Base-by-base conservation (phyloP, 2,113 vertebrate genomes). In the Rutilus rutilus region DNA sequence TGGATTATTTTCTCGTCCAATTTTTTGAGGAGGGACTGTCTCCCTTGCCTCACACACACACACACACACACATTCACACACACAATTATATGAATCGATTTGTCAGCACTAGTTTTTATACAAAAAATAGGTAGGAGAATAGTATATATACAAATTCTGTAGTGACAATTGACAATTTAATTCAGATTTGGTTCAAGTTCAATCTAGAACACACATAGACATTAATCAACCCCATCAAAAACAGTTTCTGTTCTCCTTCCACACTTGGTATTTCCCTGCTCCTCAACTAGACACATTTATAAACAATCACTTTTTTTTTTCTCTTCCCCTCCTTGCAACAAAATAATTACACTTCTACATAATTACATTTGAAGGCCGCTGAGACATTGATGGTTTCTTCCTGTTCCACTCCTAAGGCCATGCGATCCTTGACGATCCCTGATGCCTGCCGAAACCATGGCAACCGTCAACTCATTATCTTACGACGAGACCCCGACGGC, bases 381-480 rank as follows among this genome's bases (percentile, higher is more conserved):
- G 81, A 73, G 81, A 83, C 14, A 14, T 36, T 73, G 50, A 59
- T 73, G 50, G 19, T 36, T 83, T 57, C 47, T 71, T 73, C 67
- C 81, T 8, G 50, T 9, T 73, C 81, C 65, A 39, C 62, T 82
- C 80, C 62, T n/a, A 45, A 69, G 19, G 80, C 64, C n/a, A 65
- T 17, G 39, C 78, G 14, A 65, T 80, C 21, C 39, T 45, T n/a
- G 59, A 54, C 59, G 42, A 74, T 62, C 78, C 65, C 52, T 25
- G 42, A 65, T 59, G 76, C 76, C 81, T 60, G 47, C 64, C 69
- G 17, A 79, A 84, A 57, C 76, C 59, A 27, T 83, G 86, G 86
- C 86, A 87, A 87, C 88, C 81, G 15, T 82, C 85, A 89, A 80
- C 77, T 87, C 82, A 86, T 88, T 87, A 89, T 76, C 77, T 78